Conservation (phyloP, 2,888 invertebrate genomes). For the Luperina nickerlii region DNA sequence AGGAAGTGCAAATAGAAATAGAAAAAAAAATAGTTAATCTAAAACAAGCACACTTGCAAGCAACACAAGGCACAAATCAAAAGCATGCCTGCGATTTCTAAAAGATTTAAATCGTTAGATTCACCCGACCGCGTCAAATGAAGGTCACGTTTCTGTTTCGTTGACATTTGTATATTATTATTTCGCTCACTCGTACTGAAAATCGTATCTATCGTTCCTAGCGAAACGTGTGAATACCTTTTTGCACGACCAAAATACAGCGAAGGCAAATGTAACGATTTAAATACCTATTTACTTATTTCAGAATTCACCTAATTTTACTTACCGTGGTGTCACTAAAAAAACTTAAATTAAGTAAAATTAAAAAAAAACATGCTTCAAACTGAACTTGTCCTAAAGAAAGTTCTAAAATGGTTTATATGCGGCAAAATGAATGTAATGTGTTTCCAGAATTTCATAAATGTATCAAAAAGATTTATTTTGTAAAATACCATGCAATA, state of each 20-base stretch:
- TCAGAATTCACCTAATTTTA: constrained; percentile 29
- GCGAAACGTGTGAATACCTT: background rate
- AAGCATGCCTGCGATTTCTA: constrained; percentile 54
- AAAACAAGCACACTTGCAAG: constrained; percentile 71
- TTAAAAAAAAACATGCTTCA: constrained; percentile 24
- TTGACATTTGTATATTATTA: background rate
- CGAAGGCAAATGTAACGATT: background rate
- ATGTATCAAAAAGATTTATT: background rate
- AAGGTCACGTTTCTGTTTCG: background rate
- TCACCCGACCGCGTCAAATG: background rate
- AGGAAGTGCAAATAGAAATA: constrained; percentile 63
- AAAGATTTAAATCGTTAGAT: constrained; percentile 14
- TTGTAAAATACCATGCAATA: constrained; percentile 38
- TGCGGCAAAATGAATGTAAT: constrained; percentile 33
- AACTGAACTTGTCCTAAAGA: constrained; percentile 3
- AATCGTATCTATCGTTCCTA: background rate
- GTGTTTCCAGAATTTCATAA: background rate
- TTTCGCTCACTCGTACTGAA: background rate
- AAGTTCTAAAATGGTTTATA: constrained; percentile 45
- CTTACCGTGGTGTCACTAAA: constrained; percentile 48
- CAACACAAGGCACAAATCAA: constrained; percentile 58
- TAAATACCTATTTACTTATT: constrained; percentile 2
- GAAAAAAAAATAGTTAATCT: constrained; percentile 32
- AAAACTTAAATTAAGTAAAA: constrained; percentile 1
- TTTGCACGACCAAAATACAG: background rate